A percentile compares a stretch with the other conserved stretches of the same genome.
Conservation (phyloP, 2,888 invertebrate species). For the Tethea ocularis region DNA sequence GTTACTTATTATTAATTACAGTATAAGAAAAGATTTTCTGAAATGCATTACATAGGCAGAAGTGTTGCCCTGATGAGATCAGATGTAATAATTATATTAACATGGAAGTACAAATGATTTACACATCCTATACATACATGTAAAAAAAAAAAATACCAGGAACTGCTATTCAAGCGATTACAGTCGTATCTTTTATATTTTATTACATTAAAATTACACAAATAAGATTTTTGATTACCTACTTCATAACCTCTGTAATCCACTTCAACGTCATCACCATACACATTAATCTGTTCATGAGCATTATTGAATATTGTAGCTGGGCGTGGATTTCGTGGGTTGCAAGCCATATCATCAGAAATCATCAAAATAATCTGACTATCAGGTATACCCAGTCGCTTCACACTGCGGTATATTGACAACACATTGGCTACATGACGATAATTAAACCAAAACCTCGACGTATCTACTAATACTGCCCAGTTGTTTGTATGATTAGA, state of each 20-base stretch:
- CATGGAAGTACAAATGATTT: background rate
- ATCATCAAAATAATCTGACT: constrained; percentile 99
- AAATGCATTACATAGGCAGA: too few species aligned
- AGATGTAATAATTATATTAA: too few species aligned
- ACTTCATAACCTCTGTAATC: constrained; percentile 98
- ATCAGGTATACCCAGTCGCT: constrained; percentile 99
- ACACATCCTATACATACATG: too few species aligned
- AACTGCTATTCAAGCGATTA: too few species aligned
- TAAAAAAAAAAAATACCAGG: too few species aligned
- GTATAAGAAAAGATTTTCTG: too few species aligned
- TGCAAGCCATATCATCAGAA: constrained; percentile 99
- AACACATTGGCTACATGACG: constrained; percentile 99
- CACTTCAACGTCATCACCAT: constrained; percentile 99
- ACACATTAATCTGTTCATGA: constrained; percentile 98
- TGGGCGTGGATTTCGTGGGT: constrained; percentile 98
- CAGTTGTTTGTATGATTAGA: constrained; percentile 98
- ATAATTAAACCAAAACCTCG: constrained; percentile 99
- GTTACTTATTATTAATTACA: accelerated
- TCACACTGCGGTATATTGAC: constrained; percentile 98
- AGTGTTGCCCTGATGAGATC: too few species aligned
- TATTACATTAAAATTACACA: too few species aligned
- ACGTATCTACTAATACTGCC: constrained; percentile 99
- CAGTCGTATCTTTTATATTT: too few species aligned
- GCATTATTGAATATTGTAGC: constrained; percentile 99
- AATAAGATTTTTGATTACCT: constrained; percentile 22